Evolutionary conservation across 1,140 invertebrate species (phyloP), one percentile per base, ranked within the genome.

Genomic region (Drosophila setifemur): DNA sequence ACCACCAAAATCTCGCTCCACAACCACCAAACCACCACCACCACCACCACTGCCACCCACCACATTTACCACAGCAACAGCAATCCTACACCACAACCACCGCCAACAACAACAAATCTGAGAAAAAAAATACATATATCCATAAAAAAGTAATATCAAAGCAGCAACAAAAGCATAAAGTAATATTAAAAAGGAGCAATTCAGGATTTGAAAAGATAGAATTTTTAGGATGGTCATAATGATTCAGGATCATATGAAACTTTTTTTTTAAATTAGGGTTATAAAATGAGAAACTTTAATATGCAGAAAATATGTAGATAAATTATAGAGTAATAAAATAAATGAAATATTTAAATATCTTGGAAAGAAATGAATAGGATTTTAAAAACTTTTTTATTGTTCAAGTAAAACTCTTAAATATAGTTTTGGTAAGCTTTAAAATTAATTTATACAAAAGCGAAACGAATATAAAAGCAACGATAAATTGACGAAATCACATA

Each of bases 41-140:
- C 44, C 45, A 72, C 58, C 37, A 74, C 53, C 70, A 55, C 39
- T 58, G 39, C 60, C 63, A 71, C 45, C 67, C 68, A 72, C 68
- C 70, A 39, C 76, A 79, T 74, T 73, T 74, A 53, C 77, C 75
- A 79, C 75, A 79, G 75, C 75, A 72, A 77, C 75, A 81, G 67
- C 45, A 70, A 70, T 73, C 75, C 75, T 57, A 79, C 76, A 79
- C 76, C 70, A 70, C 61, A 23, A 66, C 29, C 35, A 68, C 43
- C 64, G 71, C 60, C 53, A 72, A 29, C 60, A 54, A 79, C 45
- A 73, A 73, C 69, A 63, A 55, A 49, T 53, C 29, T 61, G 61
- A 49, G 55, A 70, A 12, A 52, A 63, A 37, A 45, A 52, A 29
- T 50, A 43, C n/a, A n/a, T 53, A 53, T 58, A 68, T 48, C 47